Evolutionary conservation across 1,140 invertebrate genomes (phyloP), one percentile per base, ranked within the genome.

Genomic region (Hyphantria cunea): DNA sequence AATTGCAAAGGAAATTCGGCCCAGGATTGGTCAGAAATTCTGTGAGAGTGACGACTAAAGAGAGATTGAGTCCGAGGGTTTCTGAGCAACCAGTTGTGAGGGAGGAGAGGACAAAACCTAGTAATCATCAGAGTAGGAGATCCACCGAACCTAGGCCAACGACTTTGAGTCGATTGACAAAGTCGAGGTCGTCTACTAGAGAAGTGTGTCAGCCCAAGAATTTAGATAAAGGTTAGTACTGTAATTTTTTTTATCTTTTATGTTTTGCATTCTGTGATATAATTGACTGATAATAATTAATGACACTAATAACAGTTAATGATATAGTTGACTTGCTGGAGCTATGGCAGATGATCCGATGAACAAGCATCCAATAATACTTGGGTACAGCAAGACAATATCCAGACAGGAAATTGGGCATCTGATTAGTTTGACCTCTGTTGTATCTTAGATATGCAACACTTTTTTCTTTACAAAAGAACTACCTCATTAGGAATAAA

Each of bases 1-100:
- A 91, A 63, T 86, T 88, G 89, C 84, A 84, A 31, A 76, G 91
- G 64, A 92, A 92, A 61, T 90, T 90, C 55, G 87, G 86, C 6
- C 84, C 84, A 14, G 84, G 86, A 34, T 82, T 90, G 70, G 78
- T 86, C 4, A 86, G 87, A 62, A 87, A 83, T 45, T 84, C 85
- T 0, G 80, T 79, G 0, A 66, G 86, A 17, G 77, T 83, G 49
- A 83, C 82, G n/a, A 84, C 74, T 68, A 86, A 90, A 53, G 84
- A 84, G 39, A 52, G 84, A 31, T 66, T 71, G 63, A 83, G 75
- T 45, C 72, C 82, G 0, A 72, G 87, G 54, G 77, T 84, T 76
- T 83, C 78, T 0, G 84, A 90, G 48, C 82, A 84, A 12, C 81
- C 82, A 41, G 54, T 76, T 14, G 66, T 67, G 13, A 86, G 72